These are phyloP conservation scores for Sciurus vulgaris DNA, from an alignment of 2,797 vertebrate genomes.

Conservation along the genomic window DNA sequence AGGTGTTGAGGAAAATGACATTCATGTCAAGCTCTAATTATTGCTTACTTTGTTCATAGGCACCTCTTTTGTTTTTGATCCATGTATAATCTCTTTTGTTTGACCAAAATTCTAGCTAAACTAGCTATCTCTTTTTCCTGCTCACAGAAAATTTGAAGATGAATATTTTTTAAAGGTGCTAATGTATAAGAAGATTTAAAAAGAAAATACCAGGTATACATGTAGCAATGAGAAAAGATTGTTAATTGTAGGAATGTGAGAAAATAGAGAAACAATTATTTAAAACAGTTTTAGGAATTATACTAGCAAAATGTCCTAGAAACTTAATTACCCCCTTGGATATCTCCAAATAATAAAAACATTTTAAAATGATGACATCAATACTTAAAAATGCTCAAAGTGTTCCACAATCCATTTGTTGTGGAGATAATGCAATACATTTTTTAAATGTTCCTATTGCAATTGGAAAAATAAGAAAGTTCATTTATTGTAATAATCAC, in stretches of 20 bases:
- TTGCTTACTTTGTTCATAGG: background rate
- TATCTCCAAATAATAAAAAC: background rate
- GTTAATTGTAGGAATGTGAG: constrained; percentile 20
- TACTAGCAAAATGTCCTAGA: background rate
- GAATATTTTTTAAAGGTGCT: background rate
- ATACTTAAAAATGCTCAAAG: background rate
- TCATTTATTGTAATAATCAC: background rate
- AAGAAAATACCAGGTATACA: background rate
- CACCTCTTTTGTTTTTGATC: background rate
- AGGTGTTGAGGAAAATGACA: background rate
- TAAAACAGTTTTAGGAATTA: background rate
- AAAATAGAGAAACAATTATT: background rate
- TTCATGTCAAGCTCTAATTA: background rate
- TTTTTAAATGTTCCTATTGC: constrained; percentile 34
- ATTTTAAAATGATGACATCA: background rate
- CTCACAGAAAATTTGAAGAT: background rate
- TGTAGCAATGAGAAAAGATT: background rate
- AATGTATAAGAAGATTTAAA: background rate
- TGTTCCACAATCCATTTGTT: background rate
- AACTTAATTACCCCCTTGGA: background rate
- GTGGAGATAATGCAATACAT: background rate
- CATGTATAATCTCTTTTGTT: constrained; percentile 5
- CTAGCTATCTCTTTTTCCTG: background rate
- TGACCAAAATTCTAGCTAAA: background rate
- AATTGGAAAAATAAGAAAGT: background rate